Percentiles rank a stretch among this genome's conserved stretches.
These are phyloP conservation scores for Acholoe squamosa DNA, from an alignment of 2,888 invertebrate genomes.

Conservation along the genomic window DNA sequence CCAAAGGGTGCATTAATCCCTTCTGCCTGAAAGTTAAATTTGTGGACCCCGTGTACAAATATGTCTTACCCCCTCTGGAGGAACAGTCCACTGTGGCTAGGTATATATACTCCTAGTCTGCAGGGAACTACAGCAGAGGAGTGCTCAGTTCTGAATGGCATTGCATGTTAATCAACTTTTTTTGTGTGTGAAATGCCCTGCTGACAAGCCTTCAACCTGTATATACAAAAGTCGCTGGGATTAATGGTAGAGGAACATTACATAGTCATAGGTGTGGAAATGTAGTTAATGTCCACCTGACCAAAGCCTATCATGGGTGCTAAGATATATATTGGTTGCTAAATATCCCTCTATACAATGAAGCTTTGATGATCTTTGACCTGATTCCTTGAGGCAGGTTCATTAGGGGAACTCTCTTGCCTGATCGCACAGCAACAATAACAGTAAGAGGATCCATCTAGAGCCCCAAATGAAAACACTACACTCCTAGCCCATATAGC, in stretches of 20 bases:
- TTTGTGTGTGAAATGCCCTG: too few species aligned
- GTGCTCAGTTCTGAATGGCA: neutral
- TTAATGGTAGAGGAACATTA: too few species aligned
- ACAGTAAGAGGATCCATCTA: neutral
- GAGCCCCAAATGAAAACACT: conserved; percentile 11
- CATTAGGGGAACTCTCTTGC: neutral
- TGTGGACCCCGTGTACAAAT: neutral
- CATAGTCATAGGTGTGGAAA: too few species aligned
- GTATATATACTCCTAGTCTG: neutral
- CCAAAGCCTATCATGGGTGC: too few species aligned
- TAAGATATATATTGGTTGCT: too few species aligned
- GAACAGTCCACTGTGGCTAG: neutral
- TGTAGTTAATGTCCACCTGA: too few species aligned
- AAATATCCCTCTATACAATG: too few species aligned
- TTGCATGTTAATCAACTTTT: too few species aligned
- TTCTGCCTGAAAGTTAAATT: conserved; percentile 22
- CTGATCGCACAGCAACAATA: neutral
- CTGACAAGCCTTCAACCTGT: too few species aligned
- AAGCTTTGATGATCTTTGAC: too few species aligned
- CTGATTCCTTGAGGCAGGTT: neutral
- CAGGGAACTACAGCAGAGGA: neutral
- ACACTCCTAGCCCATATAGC: neutral
- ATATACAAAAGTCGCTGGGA: too few species aligned
- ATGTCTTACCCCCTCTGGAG: neutral
- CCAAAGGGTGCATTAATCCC: conserved; percentile 33